Base-by-base conservation (phyloP, 2,113 vertebrate species). In the Tetraodon nigroviridis region DNA sequence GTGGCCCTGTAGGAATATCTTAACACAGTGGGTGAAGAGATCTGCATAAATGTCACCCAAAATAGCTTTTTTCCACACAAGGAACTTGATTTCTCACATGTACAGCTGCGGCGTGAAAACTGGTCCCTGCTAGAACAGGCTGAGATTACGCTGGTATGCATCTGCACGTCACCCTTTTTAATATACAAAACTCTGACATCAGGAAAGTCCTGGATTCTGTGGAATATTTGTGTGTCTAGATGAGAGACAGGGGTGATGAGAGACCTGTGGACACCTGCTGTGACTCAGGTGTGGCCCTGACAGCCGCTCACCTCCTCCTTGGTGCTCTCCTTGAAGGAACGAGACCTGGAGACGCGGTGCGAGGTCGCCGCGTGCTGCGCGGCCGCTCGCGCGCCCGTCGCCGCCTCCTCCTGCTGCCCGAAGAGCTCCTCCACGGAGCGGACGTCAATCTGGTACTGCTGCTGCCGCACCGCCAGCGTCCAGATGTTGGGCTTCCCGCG, bases 381-480 rank as follows among this genome's bases (percentile, higher is more conserved):
- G 24, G 60, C 10, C 40, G 81, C 75, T 0, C 55, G 63, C 22
- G 13, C 10, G 27, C 53, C 84, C 1, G 64, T 55, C 7, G 62
- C 49, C 0, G 79, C 13, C 48, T 93, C 94, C 69, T 98, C 96
- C 73, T 95, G 93, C 82, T 98, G 96, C 32, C 97, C 95, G 44
- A 99, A 99, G 46, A 99, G 92, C 82, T 99, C 97, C 84, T 99
- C 97, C 0, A 99, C 91, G 0, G 93, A 95, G 84, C 92, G 92
- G 0, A 93, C 90, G 2, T 98, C 96, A 0, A 99, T 99, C 69
- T 95, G 94, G 82, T 95, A 99, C 64, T 91, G 90, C 71, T 94
- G 92, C 13, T 93, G 92, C 41, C 92, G 86, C 32, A 93, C 93
- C 3, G 92, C 92, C 82, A 96, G 70, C 0, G 97, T 98, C 97